Evolutionary conservation across 2,113 vertebrate genomes (phyloP).

Genomic region (Donacobius atricapilla): DNA sequence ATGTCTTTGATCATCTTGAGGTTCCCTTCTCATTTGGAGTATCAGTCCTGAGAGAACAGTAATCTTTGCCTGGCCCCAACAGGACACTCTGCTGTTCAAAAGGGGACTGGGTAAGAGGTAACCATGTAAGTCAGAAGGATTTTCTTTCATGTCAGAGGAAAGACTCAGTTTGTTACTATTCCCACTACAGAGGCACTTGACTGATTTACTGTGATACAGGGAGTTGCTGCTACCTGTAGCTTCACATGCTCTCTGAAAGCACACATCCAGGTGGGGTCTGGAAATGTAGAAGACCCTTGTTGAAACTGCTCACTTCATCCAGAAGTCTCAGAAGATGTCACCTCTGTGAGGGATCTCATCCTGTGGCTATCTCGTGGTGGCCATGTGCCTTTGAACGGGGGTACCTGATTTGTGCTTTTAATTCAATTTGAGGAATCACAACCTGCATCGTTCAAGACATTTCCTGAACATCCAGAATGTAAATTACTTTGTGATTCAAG

Average conservation of each 20-base stretch:
- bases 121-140: not conserved
- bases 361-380: not conserved
- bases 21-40: not conserved
- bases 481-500: not conserved
- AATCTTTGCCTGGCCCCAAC: not conserved
- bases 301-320: not conserved
- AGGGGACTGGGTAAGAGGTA: not conserved
- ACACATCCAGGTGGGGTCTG: not conserved
- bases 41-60: accelerated
- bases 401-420: not conserved
- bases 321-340: not conserved
- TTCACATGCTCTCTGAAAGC: not conserved
- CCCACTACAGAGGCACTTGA: not conserved
- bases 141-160: not conserved
- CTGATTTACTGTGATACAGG: not conserved
- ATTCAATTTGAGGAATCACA: not conserved
- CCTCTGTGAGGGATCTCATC: not conserved
- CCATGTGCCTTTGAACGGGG: accelerated
- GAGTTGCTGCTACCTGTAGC: not conserved
- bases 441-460: not conserved
- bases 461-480: not conserved
- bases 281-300: not conserved
- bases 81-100: not conserved
- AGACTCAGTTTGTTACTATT: not conserved
- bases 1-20: not conserved